Conservation (phyloP, 35 echinoderm and acorn worm genomes). For the Hemicentrotus pulcherrimus region DNA sequence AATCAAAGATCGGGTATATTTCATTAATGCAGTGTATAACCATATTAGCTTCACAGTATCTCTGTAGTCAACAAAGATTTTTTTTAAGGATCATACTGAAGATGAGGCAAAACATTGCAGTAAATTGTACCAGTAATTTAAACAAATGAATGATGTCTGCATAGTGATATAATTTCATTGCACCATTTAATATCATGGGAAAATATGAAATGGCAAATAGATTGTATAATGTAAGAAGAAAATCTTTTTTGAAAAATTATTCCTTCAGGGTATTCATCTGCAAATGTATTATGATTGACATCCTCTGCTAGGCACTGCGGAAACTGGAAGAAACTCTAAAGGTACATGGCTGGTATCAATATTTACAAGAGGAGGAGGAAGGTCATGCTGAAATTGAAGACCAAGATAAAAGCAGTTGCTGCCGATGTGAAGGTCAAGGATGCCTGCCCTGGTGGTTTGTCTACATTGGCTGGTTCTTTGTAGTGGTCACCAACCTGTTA, state of each 20-base stretch:
- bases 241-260: neutral
- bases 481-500: constrained; percentile 41
- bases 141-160: neutral
- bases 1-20: neutral
- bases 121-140: neutral
- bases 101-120: neutral
- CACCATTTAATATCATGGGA: neutral
- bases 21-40: neutral
- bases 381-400: constrained; percentile 18
- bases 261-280: neutral
- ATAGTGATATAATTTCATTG: neutral
- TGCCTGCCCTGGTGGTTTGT: constrained; percentile 87
- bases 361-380: neutral
- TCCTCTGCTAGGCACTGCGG: neutral
- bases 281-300: neutral
- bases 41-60: neutral
- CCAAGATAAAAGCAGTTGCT: constrained; percentile 20
- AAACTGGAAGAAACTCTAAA: constrained; percentile 67
- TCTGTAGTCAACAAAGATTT: neutral
- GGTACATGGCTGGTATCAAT: constrained; percentile 69
- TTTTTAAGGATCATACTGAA: neutral
- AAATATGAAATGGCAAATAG: neutral
- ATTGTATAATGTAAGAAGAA: neutral
- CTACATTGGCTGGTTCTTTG: constrained; percentile 81
- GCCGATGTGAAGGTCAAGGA: constrained; percentile 16